Conservation (phyloP, 2,113 vertebrate genomes). For the Athene cunicularia region DNA sequence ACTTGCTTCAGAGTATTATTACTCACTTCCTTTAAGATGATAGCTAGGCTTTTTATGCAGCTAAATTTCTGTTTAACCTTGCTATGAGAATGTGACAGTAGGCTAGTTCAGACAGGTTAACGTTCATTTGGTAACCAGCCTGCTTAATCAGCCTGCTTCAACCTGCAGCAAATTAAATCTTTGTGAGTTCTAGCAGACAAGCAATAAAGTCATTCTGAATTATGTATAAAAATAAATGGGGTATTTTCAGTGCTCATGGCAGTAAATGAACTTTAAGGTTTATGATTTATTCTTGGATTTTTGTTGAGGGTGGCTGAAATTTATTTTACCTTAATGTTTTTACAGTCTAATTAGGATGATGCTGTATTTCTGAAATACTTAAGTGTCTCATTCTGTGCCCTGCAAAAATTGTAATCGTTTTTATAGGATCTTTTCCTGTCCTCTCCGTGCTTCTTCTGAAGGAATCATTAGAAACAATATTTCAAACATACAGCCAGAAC, state of each 20-base stretch:
- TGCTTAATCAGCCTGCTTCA: slow-evolving; percentile 80
- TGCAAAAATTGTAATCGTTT: background rate
- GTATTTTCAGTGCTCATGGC: slow-evolving; percentile 55
- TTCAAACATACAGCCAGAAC: background rate
- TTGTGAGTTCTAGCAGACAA: slow-evolving; percentile 71
- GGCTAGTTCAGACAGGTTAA: slow-evolving; percentile 82
- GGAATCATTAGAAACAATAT: background rate
- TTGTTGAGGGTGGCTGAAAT: slow-evolving; percentile 5
- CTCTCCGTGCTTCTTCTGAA: background rate
- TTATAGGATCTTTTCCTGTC: background rate
- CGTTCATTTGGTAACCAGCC: slow-evolving; percentile 75
- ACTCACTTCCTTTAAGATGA: slow-evolving; percentile 72
- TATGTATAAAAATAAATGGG: slow-evolving; percentile 70
- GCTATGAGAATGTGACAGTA: slow-evolving; percentile 75
- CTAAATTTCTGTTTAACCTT: slow-evolving; percentile 83
- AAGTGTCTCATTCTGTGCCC: background rate
- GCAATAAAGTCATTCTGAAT: slow-evolving; percentile 64
- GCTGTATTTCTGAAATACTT: background rate
- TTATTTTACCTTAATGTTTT: background rate
- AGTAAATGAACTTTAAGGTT: slow-evolving; percentile 61
- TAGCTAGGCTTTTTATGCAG: slow-evolving; percentile 53
- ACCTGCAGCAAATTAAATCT: slow-evolving; percentile 79
- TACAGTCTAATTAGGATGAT: background rate
- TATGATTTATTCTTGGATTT: slow-evolving; percentile 35
- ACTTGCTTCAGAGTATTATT: slow-evolving; percentile 67